Evolutionary conservation across 2,888 invertebrate genomes (phyloP).

Genomic region (Amiota communis): DNA sequence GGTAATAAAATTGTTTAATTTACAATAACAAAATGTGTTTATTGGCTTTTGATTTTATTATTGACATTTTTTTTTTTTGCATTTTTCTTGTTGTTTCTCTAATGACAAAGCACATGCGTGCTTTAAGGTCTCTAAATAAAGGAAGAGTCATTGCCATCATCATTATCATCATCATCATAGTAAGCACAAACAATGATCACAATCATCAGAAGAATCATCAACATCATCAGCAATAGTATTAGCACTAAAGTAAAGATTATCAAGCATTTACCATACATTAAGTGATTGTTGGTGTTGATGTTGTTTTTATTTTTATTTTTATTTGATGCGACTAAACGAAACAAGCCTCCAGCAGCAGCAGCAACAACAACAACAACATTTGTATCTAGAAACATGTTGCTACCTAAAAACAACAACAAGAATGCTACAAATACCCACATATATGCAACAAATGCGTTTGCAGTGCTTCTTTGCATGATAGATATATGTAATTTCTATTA

Average conservation of each 20-base stretch:
- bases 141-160: too few relatives aligned
- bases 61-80: not conserved
- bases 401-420: not conserved
- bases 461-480: not conserved
- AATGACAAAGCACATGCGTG: too few relatives aligned
- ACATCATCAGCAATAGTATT: too few relatives aligned
- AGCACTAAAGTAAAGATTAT: not conserved
- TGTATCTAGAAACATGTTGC: not conserved
- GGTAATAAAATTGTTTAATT: constrained; percentile 51
- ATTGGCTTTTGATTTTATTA: constrained; percentile 44
- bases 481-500: not conserved
- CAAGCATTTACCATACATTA: constrained; percentile 23
- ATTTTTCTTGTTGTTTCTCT: constrained; percentile 20
- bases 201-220: too few relatives aligned
- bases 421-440: not conserved
- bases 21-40: constrained; percentile 38
- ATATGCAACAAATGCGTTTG: constrained; percentile 16
- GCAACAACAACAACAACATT: not conserved
- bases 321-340: constrained; percentile 13
- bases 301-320: not conserved
- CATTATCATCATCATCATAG: too few relatives aligned
- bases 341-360: constrained; percentile 25
- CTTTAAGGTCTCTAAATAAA: too few relatives aligned
- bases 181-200: too few relatives aligned
- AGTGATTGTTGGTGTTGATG: constrained; percentile 4